Conservation (phyloP, 1,140 invertebrate species). For the Artemia franciscana region DNA sequence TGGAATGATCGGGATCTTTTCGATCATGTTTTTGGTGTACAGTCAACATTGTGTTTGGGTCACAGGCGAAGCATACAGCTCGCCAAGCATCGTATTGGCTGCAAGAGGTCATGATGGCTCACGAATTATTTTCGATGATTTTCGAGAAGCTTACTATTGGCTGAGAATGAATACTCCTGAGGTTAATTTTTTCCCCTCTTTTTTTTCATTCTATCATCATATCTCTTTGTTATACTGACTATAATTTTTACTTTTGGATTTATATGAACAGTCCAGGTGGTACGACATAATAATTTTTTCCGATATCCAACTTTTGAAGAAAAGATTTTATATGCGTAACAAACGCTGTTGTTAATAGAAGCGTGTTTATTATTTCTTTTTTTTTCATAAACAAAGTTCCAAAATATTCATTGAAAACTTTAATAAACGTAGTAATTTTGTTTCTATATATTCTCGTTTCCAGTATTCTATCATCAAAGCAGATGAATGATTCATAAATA, state of each 20-base stretch:
- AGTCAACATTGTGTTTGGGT: conserved; percentile 98
- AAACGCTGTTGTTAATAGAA: no score
- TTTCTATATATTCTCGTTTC: no score
- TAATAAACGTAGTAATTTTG: no score
- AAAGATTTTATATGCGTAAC: no score
- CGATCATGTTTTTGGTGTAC: conserved; percentile 65
- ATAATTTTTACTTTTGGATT: conserved; percentile 5
- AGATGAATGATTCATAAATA: no score
- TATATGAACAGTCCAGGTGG: no score
- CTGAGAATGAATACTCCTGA: conserved; percentile 85
- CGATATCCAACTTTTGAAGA: no score
- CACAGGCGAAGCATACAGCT: conserved; percentile 93
- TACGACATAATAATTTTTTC: no score
- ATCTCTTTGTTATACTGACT: background rate
- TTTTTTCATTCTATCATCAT: conserved; percentile 1
- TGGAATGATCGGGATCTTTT: conserved; percentile 59
- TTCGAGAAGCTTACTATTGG: conserved; percentile 95
- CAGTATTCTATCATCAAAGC: no score
- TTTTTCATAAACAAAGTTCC: no score
- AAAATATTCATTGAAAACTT: no score
- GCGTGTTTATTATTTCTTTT: no score
- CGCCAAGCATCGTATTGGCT: conserved; percentile 89
- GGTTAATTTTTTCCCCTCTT: conserved; percentile 21
- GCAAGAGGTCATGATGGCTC: conserved; percentile 78
- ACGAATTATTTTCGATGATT: conserved; percentile 90